These are phyloP conservation scores for Luperina nickerlii DNA, from an alignment of 2,888 invertebrate genomes.

Conservation along the genomic window DNA sequence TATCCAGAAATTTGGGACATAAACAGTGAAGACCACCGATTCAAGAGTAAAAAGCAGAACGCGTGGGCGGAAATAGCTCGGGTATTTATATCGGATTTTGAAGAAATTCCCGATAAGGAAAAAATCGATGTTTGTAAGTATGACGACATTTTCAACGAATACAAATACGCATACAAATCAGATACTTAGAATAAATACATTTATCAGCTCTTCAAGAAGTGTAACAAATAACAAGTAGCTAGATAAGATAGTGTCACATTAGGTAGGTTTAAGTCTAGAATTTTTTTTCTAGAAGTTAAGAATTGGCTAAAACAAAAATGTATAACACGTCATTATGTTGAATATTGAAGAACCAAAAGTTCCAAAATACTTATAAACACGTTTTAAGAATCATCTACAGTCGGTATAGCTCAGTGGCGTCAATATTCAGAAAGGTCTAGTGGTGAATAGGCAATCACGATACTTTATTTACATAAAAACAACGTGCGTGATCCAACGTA, in stretches of 20 bases:
- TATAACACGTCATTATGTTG: neutral
- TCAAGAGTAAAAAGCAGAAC: slow-evolving; percentile 72
- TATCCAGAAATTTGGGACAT: slow-evolving; percentile 81
- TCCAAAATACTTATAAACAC: neutral
- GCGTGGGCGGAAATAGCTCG: slow-evolving; percentile 81
- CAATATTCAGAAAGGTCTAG: slow-evolving; percentile 26
- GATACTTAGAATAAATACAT: slow-evolving; percentile 14
- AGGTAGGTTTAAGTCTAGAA: slow-evolving; percentile 23
- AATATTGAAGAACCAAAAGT: neutral
- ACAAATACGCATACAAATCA: slow-evolving; percentile 36
- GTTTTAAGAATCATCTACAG: slow-evolving; percentile 12
- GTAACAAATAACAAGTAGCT: slow-evolving; percentile 23
- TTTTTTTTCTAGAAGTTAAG: neutral
- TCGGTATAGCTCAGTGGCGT: slow-evolving; percentile 10
- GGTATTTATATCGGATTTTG: slow-evolving; percentile 78
- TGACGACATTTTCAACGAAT: slow-evolving; percentile 29
- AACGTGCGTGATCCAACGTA: slow-evolving; percentile 46
- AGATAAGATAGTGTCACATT: slow-evolving; percentile 44
- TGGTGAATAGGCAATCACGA: slow-evolving; percentile 27
- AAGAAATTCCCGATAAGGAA: slow-evolving; percentile 75
- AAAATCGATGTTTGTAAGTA: slow-evolving; percentile 82
- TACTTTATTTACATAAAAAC: slow-evolving; percentile 53
- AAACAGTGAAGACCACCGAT: slow-evolving; percentile 74
- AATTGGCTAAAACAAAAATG: neutral
- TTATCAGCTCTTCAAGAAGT: slow-evolving; percentile 37